These are phyloP conservation scores for Podilymbus podiceps DNA, from an alignment of 2,113 vertebrate species.

Conservation along the genomic window DNA sequence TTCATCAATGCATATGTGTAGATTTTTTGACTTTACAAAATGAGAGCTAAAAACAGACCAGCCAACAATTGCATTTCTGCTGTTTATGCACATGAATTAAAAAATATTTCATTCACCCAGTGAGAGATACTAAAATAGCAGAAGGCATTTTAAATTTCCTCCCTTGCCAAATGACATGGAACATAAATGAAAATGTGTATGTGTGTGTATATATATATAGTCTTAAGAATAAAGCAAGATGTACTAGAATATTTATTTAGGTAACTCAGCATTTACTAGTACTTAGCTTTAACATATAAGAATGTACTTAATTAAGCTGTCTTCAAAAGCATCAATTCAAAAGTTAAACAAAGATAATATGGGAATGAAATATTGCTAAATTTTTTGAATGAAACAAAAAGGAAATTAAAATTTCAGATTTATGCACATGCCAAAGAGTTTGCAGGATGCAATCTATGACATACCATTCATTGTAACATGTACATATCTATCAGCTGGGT, in stretches of 20 bases:
- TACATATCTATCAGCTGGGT: not conserved
- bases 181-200: not conserved
- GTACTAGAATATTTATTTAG: not conserved
- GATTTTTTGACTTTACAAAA: not conserved
- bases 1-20: not conserved
- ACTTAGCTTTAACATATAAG: not conserved
- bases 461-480: not conserved
- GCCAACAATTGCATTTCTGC: not conserved
- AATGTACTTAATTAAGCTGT: not conserved
- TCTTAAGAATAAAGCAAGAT: not conserved
- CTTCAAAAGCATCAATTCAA: not conserved
- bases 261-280: not conserved
- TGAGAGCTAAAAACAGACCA: not conserved
- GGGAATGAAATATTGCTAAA: not conserved
- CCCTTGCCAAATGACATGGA: not conserved
- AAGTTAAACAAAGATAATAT: not conserved
- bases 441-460: not conserved
- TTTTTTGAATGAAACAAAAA: not conserved
- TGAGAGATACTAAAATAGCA: not conserved
- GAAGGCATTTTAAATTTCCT: not conserved
- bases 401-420: not conserved
- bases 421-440: not conserved
- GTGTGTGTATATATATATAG: not conserved
- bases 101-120: not conserved
- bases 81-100: not conserved